Percentiles rank a stretch among this genome's conserved stretches.
Conservation (phyloP, 2,113 vertebrate species). For the Podarcis cretensis region DNA sequence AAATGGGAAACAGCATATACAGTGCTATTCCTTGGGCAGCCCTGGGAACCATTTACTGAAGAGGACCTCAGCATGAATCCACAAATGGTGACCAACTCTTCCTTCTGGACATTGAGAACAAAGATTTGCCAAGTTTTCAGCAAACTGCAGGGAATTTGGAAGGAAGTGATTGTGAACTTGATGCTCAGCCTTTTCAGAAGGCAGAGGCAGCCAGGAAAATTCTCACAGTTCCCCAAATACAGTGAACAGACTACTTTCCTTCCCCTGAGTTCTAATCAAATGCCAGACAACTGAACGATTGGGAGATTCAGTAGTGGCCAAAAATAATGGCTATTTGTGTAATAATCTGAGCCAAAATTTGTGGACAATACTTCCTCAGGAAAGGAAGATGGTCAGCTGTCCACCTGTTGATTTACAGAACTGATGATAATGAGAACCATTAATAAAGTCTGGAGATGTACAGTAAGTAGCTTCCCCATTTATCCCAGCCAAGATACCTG, state of each 20-base stretch:
- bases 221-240: not conserved
- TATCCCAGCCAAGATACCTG: not conserved
- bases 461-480: not conserved
- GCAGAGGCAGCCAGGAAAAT: not conserved
- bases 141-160: not conserved
- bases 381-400: not conserved
- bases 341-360: not conserved
- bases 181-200: not conserved
- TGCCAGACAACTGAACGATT: not conserved
- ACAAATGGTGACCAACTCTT: not conserved
- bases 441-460: not conserved
- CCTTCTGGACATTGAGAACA: not conserved
- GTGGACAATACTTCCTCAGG: not conserved
- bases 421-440: not conserved
- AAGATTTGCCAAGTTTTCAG: not conserved
- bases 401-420: not conserved
- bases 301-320: not conserved
- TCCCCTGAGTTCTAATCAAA: not conserved
- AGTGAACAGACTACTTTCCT: not conserved
- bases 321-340: not conserved
- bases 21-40: not conserved
- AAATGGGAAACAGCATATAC: not conserved
- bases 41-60: not conserved
- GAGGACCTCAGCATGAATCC: not conserved
- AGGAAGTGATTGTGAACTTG: not conserved